phyloP scores from a whole-genome alignment of 2,888 invertebrate species.

The Trissoscelio sp. region DNA sequence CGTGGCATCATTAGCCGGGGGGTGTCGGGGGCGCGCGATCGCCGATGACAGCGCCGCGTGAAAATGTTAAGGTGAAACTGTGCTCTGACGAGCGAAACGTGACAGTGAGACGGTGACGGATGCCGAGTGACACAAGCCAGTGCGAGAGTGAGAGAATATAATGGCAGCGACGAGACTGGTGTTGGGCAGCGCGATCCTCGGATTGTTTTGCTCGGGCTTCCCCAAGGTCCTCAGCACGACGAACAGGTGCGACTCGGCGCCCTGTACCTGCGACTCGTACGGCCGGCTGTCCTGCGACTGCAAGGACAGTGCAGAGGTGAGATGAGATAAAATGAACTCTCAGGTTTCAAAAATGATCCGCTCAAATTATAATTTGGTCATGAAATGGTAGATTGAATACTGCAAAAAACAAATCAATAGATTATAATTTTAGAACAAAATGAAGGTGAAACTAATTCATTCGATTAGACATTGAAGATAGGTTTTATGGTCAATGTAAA shows the following conservation, averaged over 20 bases:
- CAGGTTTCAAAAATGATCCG: no score
- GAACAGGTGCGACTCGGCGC: conserved; percentile 84
- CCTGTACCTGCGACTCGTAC: conserved; percentile 86
- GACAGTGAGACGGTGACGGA: conserved; percentile 56
- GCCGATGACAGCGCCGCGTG: conserved; percentile 65
- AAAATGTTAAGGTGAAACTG: conserved; percentile 71
- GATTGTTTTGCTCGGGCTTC: conserved; percentile 78
- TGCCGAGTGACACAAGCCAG: conserved; percentile 52
- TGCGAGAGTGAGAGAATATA: conserved; percentile 69
- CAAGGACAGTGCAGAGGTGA: conserved; percentile 84
- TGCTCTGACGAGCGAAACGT: conserved; percentile 40
- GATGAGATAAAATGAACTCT: no score
- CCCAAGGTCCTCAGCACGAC: conserved; percentile 72
- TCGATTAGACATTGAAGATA: no score
- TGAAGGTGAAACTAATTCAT: no score
- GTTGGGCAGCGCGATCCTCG: conserved; percentile 79
- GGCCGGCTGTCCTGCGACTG: conserved; percentile 86
- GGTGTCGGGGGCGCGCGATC: conserved; percentile 19
- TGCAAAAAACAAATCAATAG: no score
- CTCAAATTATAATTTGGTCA: no score
- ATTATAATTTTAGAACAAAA: no score
- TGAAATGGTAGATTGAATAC: no score
- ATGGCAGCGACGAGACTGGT: conserved; percentile 80
- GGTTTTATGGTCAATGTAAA: no score
- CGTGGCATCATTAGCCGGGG: conserved; percentile 15